A percentile compares a stretch with the other conserved stretches of the same genome.
These are phyloP conservation scores for Eupithecia abbreviata DNA, from an alignment of 2,888 invertebrate genomes.

Conservation along the genomic window DNA sequence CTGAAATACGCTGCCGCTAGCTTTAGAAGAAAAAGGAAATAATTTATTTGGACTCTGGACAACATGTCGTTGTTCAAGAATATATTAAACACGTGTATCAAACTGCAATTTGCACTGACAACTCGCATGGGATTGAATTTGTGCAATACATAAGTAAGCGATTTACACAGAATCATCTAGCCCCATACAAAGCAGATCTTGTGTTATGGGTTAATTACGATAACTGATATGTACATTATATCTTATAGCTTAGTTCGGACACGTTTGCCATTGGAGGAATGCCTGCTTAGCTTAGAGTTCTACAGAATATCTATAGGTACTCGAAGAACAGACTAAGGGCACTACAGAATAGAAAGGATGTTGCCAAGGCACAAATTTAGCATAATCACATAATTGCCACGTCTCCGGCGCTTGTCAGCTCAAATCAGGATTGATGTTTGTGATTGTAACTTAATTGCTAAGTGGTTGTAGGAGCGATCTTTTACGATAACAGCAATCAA, in stretches of 20 bases:
- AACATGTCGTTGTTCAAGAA: background rate
- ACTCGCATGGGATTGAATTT: background rate
- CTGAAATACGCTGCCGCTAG: background rate
- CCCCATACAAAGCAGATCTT: background rate
- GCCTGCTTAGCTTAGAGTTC: background rate
- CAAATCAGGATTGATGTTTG: slow-evolving; percentile 29
- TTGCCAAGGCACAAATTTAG: slow-evolving; percentile 27
- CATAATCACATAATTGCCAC: slow-evolving; percentile 31
- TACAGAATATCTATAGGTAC: background rate
- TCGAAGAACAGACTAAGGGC: background rate
- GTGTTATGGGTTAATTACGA: background rate
- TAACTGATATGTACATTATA: background rate
- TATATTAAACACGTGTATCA: background rate
- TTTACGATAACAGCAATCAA: background rate
- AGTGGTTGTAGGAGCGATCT: background rate
- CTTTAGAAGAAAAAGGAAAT: background rate
- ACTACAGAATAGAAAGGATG: slow-evolving; percentile 26
- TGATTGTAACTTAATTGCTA: background rate
- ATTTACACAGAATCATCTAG: background rate
- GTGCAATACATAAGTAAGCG: background rate
- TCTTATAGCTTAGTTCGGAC: background rate
- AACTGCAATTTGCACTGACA: background rate
- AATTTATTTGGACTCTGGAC: background rate
- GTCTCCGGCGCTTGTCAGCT: slow-evolving; percentile 26
- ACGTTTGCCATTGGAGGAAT: background rate